These are phyloP conservation scores for Apeira syringaria DNA, from an alignment of 2,888 invertebrate species.

Conservation along the genomic window DNA sequence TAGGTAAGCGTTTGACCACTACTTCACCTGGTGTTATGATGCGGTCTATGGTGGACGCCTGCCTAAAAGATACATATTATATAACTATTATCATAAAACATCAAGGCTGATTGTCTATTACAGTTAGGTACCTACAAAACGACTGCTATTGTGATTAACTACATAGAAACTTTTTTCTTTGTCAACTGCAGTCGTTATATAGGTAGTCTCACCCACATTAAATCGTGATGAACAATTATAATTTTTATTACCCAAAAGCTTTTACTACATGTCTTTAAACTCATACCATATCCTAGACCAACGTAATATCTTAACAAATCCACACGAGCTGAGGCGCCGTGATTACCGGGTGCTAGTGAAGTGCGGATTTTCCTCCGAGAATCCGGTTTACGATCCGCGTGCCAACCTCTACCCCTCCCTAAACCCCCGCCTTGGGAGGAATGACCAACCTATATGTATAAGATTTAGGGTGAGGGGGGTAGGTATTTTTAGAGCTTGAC, in stretches of 20 bases:
- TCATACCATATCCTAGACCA: constrained; percentile 30
- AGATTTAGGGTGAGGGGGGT: constrained; percentile 43
- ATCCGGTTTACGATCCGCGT: constrained; percentile 72
- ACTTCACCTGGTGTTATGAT: too few relatives aligned
- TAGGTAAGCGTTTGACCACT: too few relatives aligned
- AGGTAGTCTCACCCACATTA: too few relatives aligned
- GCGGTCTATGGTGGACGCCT: too few relatives aligned
- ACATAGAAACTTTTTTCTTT: too few relatives aligned
- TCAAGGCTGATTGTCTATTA: too few relatives aligned
- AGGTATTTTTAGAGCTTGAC: constrained; percentile 25
- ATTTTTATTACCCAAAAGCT: background rate
- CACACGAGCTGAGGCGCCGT: constrained; percentile 52
- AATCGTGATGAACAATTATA: too few relatives aligned
- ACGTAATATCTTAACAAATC: constrained; percentile 60
- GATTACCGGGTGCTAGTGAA: constrained; percentile 74
- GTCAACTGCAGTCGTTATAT: too few relatives aligned
- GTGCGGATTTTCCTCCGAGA: constrained; percentile 73
- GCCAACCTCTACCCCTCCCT: constrained; percentile 39
- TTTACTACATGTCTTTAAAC: background rate
- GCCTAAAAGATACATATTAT: too few relatives aligned
- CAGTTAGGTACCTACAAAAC: too few relatives aligned
- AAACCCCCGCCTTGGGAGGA: constrained; percentile 39
- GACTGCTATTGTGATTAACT: too few relatives aligned
- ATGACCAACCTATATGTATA: constrained; percentile 49
- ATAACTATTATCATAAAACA: too few relatives aligned